Base-by-base conservation (phyloP, 2,797 vertebrate species). In the Dromococcyx pavoninus region DNA sequence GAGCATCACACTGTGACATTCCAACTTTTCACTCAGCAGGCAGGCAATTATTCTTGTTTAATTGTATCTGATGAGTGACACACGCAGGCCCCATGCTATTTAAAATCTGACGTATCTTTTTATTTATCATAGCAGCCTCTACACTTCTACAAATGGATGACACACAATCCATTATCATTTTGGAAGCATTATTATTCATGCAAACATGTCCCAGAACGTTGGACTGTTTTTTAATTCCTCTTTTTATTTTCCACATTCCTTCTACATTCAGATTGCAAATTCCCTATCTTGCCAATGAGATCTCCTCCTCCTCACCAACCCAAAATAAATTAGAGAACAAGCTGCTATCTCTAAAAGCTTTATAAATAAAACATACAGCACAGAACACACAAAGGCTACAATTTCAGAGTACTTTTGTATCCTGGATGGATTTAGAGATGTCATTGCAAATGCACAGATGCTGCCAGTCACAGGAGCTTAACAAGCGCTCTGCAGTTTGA, bases 321-420 rank as follows among this genome's bases (percentile, higher is more conserved):
- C 81, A 85, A 95, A 96, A 94, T 96, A 97, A 95, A 94, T 94
- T 93, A 93, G 83, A 96, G 91, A 92, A 95, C 92, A 95, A 95
- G 86, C 88, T 95, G 92, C 85, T 94, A 85, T 76, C 91, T 96
- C 94, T 94, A 93, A 96, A 96, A 96, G 90, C 95, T 96, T 94
- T 95, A 94, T 94, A 96, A 96, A 96, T 95, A 96, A 93, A 95
- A 95, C 91, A 94, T 96, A 86, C 67, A 56, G 69, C 85, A 35
- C 76, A 72, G 17, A 93, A 89, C 61, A 91, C 43, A 95, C 44
- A 90, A 95, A 94, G 86, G 94, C 85, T 91, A 91, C 92, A 84
- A 89, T 96, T 89, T 87, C 48, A 70, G 39, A 74, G 74, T 84
- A 72, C 86, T 93, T 95, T 90, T 86, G 85, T 88, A 78, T 86